Percentiles rank a stretch among this genome's conserved stretches.
phyloP scores from a whole-genome alignment of 2,888 invertebrate genomes.

The Callimorpha dominula region DNA sequence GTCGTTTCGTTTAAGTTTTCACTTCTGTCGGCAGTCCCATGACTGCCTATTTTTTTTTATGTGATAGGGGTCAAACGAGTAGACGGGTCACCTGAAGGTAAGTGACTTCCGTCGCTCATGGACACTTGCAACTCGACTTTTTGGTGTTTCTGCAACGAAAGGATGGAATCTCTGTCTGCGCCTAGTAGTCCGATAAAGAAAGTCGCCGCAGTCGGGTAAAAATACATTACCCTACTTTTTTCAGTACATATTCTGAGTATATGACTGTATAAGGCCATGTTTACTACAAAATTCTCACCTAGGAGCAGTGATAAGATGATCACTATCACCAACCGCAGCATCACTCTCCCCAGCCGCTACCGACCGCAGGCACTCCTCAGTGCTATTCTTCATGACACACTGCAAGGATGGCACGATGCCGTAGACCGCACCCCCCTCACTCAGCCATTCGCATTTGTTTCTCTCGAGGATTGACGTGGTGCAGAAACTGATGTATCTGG shows the following conservation, averaged over 20 bases:
- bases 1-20: too few relatives aligned
- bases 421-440: conserved; percentile 90
- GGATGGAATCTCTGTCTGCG: too few relatives aligned
- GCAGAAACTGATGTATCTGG: conserved; percentile 88
- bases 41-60: too few relatives aligned
- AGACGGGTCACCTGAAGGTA: too few relatives aligned
- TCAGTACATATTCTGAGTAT: neutral
- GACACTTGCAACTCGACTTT: too few relatives aligned
- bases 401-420: conserved; percentile 93
- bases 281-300: conserved; percentile 75
- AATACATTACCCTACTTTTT: too few relatives aligned
- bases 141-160: too few relatives aligned
- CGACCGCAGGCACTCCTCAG: conserved; percentile 90
- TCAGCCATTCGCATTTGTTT: conserved; percentile 93
- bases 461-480: conserved; percentile 90
- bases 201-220: too few relatives aligned
- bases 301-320: conserved; percentile 90
- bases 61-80: too few relatives aligned
- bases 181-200: too few relatives aligned
- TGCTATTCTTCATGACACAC: conserved; percentile 88
- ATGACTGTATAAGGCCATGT: neutral
- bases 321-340: conserved; percentile 90
- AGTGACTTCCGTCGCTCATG: too few relatives aligned
- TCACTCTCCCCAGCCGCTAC: conserved; percentile 89
- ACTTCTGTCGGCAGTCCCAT: too few relatives aligned